Conservation (phyloP, 1,140 invertebrate genomes). For the Mycetomoellerius zeteki region DNA sequence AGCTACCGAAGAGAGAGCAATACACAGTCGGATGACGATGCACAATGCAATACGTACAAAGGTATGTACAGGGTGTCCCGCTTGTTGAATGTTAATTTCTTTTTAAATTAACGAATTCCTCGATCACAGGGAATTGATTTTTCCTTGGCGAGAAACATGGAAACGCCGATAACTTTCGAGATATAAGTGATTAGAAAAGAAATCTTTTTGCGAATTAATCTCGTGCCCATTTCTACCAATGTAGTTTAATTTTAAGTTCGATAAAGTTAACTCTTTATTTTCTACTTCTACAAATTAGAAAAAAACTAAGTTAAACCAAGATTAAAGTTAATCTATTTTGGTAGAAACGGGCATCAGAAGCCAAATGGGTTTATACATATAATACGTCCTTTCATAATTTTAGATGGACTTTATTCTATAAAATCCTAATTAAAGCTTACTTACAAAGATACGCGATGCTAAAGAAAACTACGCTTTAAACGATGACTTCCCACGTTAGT, state of each 20-base stretch:
- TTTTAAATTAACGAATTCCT: neutral
- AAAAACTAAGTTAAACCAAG: too few species aligned
- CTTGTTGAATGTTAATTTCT: neutral
- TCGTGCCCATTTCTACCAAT: too few species aligned
- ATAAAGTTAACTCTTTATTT: too few species aligned
- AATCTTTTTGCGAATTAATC: neutral
- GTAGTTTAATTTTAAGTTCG: too few species aligned
- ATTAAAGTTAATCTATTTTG: too few species aligned
- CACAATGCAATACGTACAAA: constrained; percentile 23
- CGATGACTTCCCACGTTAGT: neutral
- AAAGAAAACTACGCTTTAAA: neutral
- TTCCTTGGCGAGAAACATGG: neutral
- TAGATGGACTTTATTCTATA: neutral
- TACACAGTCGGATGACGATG: constrained; percentile 39
- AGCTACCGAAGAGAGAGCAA: neutral
- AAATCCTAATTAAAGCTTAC: neutral
- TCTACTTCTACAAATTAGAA: too few species aligned
- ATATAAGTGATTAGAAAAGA: neutral
- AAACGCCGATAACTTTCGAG: neutral
- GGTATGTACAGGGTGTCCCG: neutral
- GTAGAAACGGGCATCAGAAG: neutral
- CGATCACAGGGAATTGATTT: neutral
- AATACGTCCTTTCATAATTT: neutral
- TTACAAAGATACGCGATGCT: neutral
- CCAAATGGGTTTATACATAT: neutral